Base-by-base conservation (phyloP, 2,113 vertebrate genomes). In the Oxyura jamaicensis region DNA sequence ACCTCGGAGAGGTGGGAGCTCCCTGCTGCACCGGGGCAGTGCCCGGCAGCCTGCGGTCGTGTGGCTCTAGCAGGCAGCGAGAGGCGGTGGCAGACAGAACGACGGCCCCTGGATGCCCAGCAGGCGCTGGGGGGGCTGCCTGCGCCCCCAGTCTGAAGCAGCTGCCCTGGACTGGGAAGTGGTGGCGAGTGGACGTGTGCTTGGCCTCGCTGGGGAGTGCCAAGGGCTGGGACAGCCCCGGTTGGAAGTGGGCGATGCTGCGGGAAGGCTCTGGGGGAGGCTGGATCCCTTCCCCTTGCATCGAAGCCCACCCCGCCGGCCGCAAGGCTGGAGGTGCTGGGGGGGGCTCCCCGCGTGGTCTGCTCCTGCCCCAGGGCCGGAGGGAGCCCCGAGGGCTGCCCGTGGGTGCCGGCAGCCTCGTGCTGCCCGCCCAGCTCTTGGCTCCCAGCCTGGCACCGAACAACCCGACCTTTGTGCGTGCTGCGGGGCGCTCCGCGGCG, bases 381-480 rank as follows among this genome's bases (percentile, higher is more conserved):
- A 31, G 59, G 35, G 59, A 53, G 22, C n/a, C 58, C 56, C 1
- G 4, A 17, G n/a, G 74, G 65, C 17, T 50, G 72, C 53, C 46
- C 13, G n/a, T 52, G 78, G 75, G 71, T 83, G 58, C 83, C 41
- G 55, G 39, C 72, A 90, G 41, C 65, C 79, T 14, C 1, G 0
- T 2, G 5, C 81, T 85, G 73, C 58, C 72, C 92, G 55, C 87
- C 62, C 44, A 22, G 56, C 3, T 2, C 85, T 92, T 87, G 83
- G 77, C 82, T 77, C 55, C 66, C 67, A 29, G 82, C 93, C 91
- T 72, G 2, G 55, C 10, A 2, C 65, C 19, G 62, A 95, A 98
- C 98, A 98, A 79, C 97, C 29, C 25, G 0, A 19, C 73, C 97
- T 94, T 97, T 98, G 97, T 98, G 91, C 67, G 71, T 8, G 48